These are phyloP conservation scores for Pelmatolapia mariae DNA, from an alignment of 2,113 vertebrate genomes.

Conservation along the genomic window DNA sequence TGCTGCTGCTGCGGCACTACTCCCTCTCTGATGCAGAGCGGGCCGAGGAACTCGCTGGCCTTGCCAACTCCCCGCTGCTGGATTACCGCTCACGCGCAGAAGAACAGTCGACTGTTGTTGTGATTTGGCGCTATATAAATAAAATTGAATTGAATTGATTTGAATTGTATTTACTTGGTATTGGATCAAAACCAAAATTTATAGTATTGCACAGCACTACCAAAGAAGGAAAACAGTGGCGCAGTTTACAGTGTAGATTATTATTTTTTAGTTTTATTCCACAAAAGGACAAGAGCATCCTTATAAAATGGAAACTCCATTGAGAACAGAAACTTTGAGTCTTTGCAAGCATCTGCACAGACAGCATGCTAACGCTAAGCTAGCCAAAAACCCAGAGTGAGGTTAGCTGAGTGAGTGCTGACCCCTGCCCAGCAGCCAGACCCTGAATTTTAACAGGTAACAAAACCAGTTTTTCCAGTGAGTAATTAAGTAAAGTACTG, in stretches of 20 bases:
- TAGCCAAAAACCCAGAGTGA: neutral
- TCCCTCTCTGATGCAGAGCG: fast-evolving
- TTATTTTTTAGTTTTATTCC: too few species aligned
- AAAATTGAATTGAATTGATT: neutral
- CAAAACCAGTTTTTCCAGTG: neutral
- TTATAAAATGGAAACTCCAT: too few species aligned
- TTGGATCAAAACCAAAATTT: too few species aligned
- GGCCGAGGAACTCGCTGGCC: too few species aligned
- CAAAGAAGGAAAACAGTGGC: too few species aligned
- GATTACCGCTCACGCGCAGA: neutral
- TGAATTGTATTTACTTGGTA: too few species aligned
- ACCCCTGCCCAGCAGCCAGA: neutral
- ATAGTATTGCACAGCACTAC: too few species aligned
- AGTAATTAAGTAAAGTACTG: neutral
- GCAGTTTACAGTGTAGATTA: too few species aligned
- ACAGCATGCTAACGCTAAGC: neutral
- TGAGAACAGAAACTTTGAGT: neutral
- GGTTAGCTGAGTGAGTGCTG: neutral
- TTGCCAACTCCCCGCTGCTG: neutral
- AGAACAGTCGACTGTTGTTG: neutral
- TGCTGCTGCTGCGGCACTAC: neutral
- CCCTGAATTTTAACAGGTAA: neutral
- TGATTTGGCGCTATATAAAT: neutral
- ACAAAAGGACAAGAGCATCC: too few species aligned
- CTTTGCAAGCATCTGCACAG: neutral